Evolutionary conservation across 2,888 invertebrate genomes (phyloP), one percentile per base, ranked within the genome.

Genomic region (Orchesella flavescens): DNA sequence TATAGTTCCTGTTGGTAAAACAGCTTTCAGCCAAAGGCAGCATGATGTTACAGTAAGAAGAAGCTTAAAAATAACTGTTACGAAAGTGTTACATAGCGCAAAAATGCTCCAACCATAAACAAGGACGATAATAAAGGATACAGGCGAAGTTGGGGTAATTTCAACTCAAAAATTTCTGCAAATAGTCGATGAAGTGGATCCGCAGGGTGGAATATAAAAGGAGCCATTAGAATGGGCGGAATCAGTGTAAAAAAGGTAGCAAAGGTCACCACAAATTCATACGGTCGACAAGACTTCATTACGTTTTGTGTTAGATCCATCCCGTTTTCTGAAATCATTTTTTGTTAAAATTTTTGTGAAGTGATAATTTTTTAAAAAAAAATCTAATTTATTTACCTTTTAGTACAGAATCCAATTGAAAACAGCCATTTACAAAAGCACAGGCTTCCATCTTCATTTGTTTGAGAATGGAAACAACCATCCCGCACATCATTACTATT

Each of bases 381-480:
- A 43, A 46, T n/a, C n/a, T n/a, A n/a, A n/a, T n/a, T 34, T 34
- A 12, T 17, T 55, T 59, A 63, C 74, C 74, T 23, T 61, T 46
- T 19, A 74, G 17, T n/a, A n/a, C 44, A 5, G 19, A 19, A 17
- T 74, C 74, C 44, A 74, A 21, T 5, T 49, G 21, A 13, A 74
- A 74, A 19, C 63, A 63, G 19, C 46, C 74, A 34, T 74, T 23
- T n/a, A 61, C 57, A 10, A 74, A 63, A 13, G 63, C 57, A 23
- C 74, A 74, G 12, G 61, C n/a, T 15, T 74, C 74, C 12, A 4
- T 23, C 17, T 23, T 44, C 3, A 57, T 2, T 10, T 43, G 46
- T 23, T 74, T 74, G 61, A 34, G 61, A 21, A 74, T 74, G 15
- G 61, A 74, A 0, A 74, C 74, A 7, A 63, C n/a, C n/a, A 74